Evolutionary conservation across 1,140 invertebrate genomes (phyloP).

Genomic region (Euwallacea fornicatus): DNA sequence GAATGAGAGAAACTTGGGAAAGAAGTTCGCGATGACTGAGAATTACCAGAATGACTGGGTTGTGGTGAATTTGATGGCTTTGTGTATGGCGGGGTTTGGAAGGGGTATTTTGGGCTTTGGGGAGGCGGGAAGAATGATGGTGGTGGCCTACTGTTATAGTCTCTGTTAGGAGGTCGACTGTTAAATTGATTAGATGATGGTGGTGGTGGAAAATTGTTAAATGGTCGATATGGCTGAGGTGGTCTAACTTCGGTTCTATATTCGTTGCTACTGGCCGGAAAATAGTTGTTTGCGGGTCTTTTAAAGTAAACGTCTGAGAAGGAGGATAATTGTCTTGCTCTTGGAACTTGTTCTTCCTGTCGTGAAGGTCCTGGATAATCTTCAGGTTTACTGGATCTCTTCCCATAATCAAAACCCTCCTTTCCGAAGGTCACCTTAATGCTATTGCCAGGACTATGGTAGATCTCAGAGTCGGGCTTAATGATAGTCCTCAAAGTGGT

Average conservation of each 20-base stretch:
- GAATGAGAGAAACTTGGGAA: constrained; percentile 43
- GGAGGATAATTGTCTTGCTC: constrained; percentile 49
- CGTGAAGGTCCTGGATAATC: constrained; percentile 53
- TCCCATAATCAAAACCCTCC: constrained; percentile 60
- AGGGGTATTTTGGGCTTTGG: constrained; percentile 39
- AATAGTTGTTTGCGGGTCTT: constrained; percentile 32
- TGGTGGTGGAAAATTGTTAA: constrained; percentile 48
- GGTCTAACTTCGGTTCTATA: constrained; percentile 44
- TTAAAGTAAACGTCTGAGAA: constrained; percentile 41
- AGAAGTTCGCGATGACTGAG: constrained; percentile 28
- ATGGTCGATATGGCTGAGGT: constrained; percentile 52
- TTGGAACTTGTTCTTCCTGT: constrained; percentile 58
- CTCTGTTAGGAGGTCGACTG: constrained; percentile 34
- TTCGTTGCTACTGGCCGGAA: constrained; percentile 49
- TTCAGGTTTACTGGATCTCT: constrained; percentile 55
- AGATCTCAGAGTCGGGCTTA: constrained; percentile 78
- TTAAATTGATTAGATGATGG: constrained; percentile 42
- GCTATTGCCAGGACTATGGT: constrained; percentile 69
- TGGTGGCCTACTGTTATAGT: constrained; percentile 43
- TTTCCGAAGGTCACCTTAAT: constrained; percentile 76
- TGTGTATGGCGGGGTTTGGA: constrained; percentile 41
- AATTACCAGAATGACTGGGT: constrained; percentile 34
- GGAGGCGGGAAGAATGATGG: constrained; percentile 42
- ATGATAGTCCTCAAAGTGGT: constrained; percentile 82
- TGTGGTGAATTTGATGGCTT: constrained; percentile 13